Base-by-base conservation (phyloP, 1,140 invertebrate species). In the Drosophila athabasca region DNA sequence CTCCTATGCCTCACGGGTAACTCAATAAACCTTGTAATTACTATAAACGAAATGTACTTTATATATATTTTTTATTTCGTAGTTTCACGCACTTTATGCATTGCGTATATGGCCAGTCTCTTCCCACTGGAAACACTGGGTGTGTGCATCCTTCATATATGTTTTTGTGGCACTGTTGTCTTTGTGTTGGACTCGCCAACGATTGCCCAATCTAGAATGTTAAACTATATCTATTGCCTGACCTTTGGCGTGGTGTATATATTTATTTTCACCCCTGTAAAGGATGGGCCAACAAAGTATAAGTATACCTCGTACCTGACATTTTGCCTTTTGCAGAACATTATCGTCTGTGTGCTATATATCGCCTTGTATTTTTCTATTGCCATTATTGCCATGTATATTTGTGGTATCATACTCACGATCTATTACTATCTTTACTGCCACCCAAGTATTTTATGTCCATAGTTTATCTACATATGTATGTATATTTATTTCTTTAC, bases 161-260 rank as follows among this genome's bases (percentile, higher is more conserved):
- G 60, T 9, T 6, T 87, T 5, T 67, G 74, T 39, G 74, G 65
- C 35, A 62, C 66, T 17, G n/a, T 82, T n/a, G 60, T 81, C 17
- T 87, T 70, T 19, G 6, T 69, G 6, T 39, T 80, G 6, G 81
- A 84, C 19, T 53, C 52, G 4, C 81, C 81, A 1, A 69, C 48
- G 15, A 76, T 85, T 31, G 60, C 60, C 6, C 17, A 45, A n/a
- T 69, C 67, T 11, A 15, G 19, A 1, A 8, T 67, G 0, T 15
- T 64, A 4, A 80, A 85, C 44, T 84, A 67, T 39, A 31, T 85
- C 24, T 62, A 76, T 35, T 85, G 81, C 41, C 44, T 85, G 8
- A 60, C 76, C n/a, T 84, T 84, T 41, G 81, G 81, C 13, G 51
- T 61, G 11, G 81, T 84, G 0, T 84, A 85, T 62, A 8, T 84